Conservation (phyloP, 2,113 vertebrate genomes). For the Triplophysa dalaica region DNA sequence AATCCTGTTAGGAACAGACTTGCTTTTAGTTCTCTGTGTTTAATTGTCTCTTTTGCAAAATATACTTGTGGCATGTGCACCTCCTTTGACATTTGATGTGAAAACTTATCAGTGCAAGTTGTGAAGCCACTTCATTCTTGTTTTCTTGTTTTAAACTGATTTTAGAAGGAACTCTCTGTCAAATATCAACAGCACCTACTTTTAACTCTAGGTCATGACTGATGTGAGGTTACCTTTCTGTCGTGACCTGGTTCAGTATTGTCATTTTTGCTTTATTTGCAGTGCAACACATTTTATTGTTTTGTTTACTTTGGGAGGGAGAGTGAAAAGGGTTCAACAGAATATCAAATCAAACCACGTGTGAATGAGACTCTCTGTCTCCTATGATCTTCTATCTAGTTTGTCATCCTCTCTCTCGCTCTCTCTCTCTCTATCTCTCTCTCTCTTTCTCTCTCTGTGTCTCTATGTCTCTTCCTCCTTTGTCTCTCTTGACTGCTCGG, state of each 20-base stretch:
- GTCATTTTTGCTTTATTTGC: neutral
- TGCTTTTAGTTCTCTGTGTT: neutral
- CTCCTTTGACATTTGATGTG: neutral
- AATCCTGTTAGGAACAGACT: neutral
- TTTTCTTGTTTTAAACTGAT: neutral
- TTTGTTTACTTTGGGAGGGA: conserved; percentile 20
- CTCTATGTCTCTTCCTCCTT: neutral
- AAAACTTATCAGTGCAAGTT: neutral
- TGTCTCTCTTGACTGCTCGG: conserved; percentile 19
- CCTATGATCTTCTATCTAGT: neutral
- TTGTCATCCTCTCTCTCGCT: conserved; percentile 2
- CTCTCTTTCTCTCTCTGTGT: neutral
- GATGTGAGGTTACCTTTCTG: neutral
- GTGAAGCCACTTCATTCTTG: neutral
- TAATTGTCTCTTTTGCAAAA: neutral
- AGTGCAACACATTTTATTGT: neutral
- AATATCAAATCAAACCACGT: conserved; percentile 18
- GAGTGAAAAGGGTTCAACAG: neutral
- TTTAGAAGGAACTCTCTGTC: neutral
- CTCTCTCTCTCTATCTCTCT: neutral
- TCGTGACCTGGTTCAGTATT: neutral
- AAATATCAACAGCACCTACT: neutral
- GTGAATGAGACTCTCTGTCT: conserved; percentile 19
- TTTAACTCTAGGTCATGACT: neutral
- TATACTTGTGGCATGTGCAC: neutral